Evolutionary conservation across 1,140 invertebrate species (phyloP).

Genomic region (Drosophila ananassae): DNA sequence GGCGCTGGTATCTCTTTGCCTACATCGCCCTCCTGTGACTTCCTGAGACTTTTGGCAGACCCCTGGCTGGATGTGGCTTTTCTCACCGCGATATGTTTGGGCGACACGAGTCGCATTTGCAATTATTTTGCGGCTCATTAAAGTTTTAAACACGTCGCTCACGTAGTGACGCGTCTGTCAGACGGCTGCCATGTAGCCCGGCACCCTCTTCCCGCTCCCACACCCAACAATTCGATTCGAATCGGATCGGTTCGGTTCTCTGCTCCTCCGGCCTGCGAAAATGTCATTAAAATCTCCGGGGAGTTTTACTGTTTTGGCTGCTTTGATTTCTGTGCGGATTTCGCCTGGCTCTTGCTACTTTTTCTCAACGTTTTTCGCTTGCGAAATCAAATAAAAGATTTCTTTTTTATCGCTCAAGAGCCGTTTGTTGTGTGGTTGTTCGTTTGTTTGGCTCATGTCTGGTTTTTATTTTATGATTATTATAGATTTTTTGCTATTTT

Average conservation of each 20-base stretch:
- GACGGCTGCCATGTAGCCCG: conserved; percentile 73
- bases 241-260: conserved; percentile 16
- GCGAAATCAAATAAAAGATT: conserved; percentile 77
- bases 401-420: conserved; percentile 74
- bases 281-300: conserved; percentile 82
- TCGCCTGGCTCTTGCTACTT: conserved; percentile 51
- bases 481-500: conserved; percentile 59
- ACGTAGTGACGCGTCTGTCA: conserved; percentile 82
- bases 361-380: conserved; percentile 74
- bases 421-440: conserved; percentile 31
- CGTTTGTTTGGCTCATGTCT: conserved; percentile 53
- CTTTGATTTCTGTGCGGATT: conserved; percentile 62
- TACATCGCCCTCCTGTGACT: conserved; percentile 9
- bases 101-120: conserved; percentile 80
- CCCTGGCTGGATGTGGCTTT: conserved; percentile 49
- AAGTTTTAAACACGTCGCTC: conserved; percentile 84
- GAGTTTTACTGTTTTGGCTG: conserved; percentile 71
- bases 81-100: conserved; percentile 68
- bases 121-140: conserved; percentile 84
- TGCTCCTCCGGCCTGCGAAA: conserved; percentile 66
- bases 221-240: conserved; percentile 21
- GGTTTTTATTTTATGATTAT: conserved; percentile 80
- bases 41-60: conserved; percentile 9
- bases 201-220: conserved; percentile 37
- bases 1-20: background rate